Conservation (phyloP, 2,113 vertebrate genomes). For the Brienomyrus brachyistius region DNA sequence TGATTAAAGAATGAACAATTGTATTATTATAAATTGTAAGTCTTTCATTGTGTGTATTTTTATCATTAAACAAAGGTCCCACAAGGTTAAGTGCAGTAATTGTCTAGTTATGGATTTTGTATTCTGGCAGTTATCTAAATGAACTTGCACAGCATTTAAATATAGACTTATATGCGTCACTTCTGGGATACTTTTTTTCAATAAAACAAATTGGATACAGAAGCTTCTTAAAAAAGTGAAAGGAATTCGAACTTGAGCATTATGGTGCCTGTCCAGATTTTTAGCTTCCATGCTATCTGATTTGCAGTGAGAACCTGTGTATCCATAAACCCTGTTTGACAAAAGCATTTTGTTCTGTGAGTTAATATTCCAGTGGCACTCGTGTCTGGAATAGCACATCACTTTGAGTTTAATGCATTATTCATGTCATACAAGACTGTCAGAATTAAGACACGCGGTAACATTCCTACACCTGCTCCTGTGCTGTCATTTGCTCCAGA, state of each 20-base stretch:
- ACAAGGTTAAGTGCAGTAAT: background rate
- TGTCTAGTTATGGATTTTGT: constrained; percentile 2
- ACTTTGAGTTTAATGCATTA: constrained; percentile 5
- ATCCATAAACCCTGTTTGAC: background rate
- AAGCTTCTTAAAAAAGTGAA: background rate
- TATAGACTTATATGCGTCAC: background rate
- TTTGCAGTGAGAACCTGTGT: background rate
- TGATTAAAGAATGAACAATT: background rate
- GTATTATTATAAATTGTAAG: background rate
- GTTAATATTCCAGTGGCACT: background rate
- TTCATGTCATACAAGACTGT: constrained; percentile 1
- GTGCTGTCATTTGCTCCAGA: background rate
- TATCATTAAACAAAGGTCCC: background rate
- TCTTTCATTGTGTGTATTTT: background rate
- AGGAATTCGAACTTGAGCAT: background rate
- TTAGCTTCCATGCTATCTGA: background rate
- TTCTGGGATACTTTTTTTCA: background rate
- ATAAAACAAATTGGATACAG: background rate
- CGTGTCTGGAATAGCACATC: background rate
- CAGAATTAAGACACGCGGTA: background rate
- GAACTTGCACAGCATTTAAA: background rate
- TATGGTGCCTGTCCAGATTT: background rate
- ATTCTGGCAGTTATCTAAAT: background rate
- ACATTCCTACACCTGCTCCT: background rate
- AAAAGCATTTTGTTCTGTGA: background rate